phyloP scores from a whole-genome alignment of 92 coral and sea anemone species.

The Plumapathes pennacea region DNA sequence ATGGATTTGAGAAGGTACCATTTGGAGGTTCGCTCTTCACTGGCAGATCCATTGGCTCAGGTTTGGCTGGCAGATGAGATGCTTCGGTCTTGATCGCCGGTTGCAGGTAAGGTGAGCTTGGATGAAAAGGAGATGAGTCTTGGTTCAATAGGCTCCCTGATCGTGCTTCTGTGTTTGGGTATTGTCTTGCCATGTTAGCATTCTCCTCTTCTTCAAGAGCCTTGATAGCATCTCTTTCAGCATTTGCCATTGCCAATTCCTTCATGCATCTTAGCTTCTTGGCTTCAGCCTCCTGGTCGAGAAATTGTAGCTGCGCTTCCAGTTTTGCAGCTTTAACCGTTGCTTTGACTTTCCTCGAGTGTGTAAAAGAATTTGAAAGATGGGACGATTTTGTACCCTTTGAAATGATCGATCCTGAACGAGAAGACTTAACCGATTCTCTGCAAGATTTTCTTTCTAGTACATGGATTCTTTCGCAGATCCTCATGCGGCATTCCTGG shows the following conservation, averaged over 20 bases:
- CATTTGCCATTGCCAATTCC: slow-evolving; percentile 30
- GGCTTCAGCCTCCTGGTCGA: slow-evolving; percentile 4
- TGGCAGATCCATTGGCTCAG: too few relatives aligned
- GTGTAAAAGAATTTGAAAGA: slow-evolving; percentile 27
- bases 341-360: slow-evolving; percentile 20
- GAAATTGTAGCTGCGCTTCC: slow-evolving; percentile 4
- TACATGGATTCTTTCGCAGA: slow-evolving; percentile 25
- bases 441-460: slow-evolving; percentile 27
- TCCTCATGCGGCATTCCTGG: slow-evolving; percentile 15
- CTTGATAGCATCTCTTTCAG: slow-evolving; percentile 27
- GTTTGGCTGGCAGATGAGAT: not conserved
- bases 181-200: not conserved
- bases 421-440: not conserved
- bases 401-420: slow-evolving; percentile 4
- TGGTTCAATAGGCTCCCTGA: not conserved
- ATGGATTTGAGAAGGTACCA: too few relatives aligned
- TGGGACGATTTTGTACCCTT: not conserved
- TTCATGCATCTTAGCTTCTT: slow-evolving; percentile 1
- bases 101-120: too few relatives aligned
- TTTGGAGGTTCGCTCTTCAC: too few relatives aligned
- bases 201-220: slow-evolving; percentile 17
- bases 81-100: too few relatives aligned
- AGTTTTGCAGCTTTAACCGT: slow-evolving; percentile 31
- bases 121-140: not conserved
- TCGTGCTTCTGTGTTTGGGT: not conserved